Evolutionary conservation across 2,888 invertebrate genomes (phyloP).

Genomic region (Hydroisotoma schaefferi): DNA sequence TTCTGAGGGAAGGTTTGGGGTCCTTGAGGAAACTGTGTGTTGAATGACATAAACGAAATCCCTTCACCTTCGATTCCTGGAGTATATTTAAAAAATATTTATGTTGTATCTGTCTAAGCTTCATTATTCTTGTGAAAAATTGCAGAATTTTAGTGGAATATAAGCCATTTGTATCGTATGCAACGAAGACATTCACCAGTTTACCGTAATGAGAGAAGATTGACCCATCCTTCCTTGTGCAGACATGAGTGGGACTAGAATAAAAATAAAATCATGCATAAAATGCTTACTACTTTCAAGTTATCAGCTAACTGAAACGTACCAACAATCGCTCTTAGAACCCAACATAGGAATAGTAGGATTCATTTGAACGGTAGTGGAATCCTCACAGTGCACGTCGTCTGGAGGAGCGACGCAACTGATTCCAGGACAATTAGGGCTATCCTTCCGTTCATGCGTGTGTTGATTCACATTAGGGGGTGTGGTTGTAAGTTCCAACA

Average conservation of each 20-base stretch:
- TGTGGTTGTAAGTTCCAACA: too few relatives aligned
- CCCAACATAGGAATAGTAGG: not conserved
- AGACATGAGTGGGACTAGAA: conserved; percentile 15
- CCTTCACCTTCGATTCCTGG: not conserved
- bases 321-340: not conserved
- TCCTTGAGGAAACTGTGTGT: too few relatives aligned
- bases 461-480: too few relatives aligned
- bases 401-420: not conserved
- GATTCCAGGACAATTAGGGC: not conserved
- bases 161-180: too few relatives aligned
- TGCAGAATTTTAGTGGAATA: too few relatives aligned
- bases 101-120: too few relatives aligned
- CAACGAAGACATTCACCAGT: too few relatives aligned
- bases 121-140: not conserved
- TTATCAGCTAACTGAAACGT: not conserved
- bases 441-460: too few relatives aligned
- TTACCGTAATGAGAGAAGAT: conserved; percentile 16
- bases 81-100: not conserved
- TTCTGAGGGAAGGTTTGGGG: too few relatives aligned
- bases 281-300: too few relatives aligned
- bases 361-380: not conserved
- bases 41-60: too few relatives aligned
- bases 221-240: conserved; percentile 9
- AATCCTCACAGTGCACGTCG: not conserved
- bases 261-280: not conserved